Conservation (phyloP, 2,797 vertebrate genomes). For the Loriculus beryllinus region DNA sequence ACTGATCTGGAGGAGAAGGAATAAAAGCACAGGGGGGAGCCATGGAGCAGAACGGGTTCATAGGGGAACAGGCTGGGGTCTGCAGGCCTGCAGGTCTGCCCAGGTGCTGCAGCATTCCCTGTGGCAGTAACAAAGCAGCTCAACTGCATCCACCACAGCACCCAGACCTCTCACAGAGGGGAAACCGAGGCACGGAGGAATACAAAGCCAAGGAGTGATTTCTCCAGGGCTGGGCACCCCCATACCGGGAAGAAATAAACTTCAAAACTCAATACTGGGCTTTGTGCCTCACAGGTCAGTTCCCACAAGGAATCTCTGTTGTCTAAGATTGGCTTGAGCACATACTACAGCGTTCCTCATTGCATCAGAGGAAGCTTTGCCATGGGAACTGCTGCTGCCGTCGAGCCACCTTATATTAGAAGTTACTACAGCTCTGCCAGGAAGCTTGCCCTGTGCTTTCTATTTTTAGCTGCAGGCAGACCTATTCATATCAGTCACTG, state of each 20-base stretch:
- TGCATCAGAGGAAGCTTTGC: neutral
- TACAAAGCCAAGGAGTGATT: neutral
- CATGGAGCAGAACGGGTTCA: neutral
- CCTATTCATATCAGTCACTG: conserved; percentile 24
- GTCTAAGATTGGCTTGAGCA: neutral
- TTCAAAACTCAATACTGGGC: neutral
- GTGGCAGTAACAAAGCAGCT: neutral
- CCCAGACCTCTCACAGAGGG: neutral
- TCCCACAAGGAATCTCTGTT: neutral
- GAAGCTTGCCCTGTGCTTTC: conserved; percentile 14
- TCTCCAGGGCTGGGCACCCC: neutral
- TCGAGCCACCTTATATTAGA: neutral
- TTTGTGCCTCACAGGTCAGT: rapidly evolving
- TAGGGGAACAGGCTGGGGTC: neutral
- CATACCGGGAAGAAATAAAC: neutral
- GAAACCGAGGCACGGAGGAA: neutral
- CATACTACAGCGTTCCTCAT: neutral
- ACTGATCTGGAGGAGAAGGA: neutral
- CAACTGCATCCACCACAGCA: neutral
- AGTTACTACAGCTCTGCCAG: conserved; percentile 43
- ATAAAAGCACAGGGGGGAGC: neutral
- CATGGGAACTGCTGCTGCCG: conserved; percentile 25
- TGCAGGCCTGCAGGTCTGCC: neutral
- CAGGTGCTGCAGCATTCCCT: neutral
- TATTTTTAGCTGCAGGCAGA: conserved; percentile 63